Evolutionary conservation across 1,140 invertebrate genomes (phyloP).

Genomic region (Chionoecetes opilio): DNA sequence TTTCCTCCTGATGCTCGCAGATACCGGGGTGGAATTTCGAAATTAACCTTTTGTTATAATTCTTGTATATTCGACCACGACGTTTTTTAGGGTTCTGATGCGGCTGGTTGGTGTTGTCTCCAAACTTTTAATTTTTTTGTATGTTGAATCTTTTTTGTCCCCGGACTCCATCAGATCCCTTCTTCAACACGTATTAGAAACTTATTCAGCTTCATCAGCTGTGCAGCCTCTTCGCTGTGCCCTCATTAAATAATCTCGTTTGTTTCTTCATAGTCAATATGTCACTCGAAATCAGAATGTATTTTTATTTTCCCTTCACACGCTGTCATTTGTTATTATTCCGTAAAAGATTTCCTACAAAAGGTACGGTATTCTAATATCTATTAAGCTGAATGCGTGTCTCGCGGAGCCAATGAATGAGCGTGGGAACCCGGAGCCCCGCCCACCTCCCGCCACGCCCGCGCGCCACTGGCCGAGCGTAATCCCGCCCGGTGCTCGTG

Average conservation of each 20-base stretch:
- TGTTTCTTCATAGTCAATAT: not conserved
- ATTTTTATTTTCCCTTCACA: not conserved
- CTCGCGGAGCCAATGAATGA: not conserved
- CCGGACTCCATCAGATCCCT: too few relatives aligned
- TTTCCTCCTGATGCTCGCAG: too few relatives aligned
- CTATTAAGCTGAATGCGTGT: not conserved
- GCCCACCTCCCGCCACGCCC: not conserved
- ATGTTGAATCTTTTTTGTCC: too few relatives aligned
- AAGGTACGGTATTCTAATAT: not conserved
- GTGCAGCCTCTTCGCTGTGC: not conserved
- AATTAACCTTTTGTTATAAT: too few relatives aligned
- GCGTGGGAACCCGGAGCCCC: not conserved
- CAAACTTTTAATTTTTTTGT: too few relatives aligned
- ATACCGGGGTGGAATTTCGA: too few relatives aligned
- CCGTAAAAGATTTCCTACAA: constrained; percentile 19
- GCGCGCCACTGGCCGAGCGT: not conserved
- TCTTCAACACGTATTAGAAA: too few relatives aligned
- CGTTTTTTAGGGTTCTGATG: too few relatives aligned
- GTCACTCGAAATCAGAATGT: not conserved
- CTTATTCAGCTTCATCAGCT: too few relatives aligned
- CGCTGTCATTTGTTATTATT: not conserved
- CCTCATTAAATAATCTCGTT: not conserved
- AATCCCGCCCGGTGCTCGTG: not conserved
- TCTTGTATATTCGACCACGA: too few relatives aligned
- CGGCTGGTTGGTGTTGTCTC: too few relatives aligned